Percentiles rank a stretch among this genome's conserved stretches.
These are phyloP conservation scores for Campylomormyrus tamandua DNA, from an alignment of 2,113 vertebrate genomes.

Conservation along the genomic window DNA sequence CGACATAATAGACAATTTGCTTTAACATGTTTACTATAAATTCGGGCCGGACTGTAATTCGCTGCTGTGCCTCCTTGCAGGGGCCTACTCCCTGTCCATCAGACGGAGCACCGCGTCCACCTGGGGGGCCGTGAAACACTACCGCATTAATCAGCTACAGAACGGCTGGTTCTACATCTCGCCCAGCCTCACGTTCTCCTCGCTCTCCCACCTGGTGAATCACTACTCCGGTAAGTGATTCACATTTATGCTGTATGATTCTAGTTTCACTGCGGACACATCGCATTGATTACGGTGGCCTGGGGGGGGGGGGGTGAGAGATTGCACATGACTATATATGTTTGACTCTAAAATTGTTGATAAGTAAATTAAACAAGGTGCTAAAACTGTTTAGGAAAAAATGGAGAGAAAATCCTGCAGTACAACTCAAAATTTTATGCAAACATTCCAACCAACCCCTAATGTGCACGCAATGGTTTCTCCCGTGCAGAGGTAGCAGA, in stretches of 20 bases:
- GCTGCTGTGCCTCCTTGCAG: conserved; percentile 30
- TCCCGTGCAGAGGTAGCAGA: conserved; percentile 50
- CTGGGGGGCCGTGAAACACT: conserved; percentile 55
- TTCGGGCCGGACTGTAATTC: neutral
- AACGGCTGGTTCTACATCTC: conserved; percentile 71
- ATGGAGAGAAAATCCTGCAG: neutral
- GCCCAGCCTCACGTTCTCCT: conserved; percentile 62
- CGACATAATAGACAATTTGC: neutral
- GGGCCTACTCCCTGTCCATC: conserved; percentile 59
- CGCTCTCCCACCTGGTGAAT: conserved; percentile 60
- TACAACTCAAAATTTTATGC: neutral
- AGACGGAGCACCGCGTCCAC: conserved; percentile 29
- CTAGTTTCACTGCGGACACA: neutral
- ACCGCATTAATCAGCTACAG: conserved; percentile 58
- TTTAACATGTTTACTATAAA: neutral
- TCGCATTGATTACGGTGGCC: neutral
- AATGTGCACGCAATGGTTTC: neutral
- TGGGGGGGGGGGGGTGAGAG: neutral
- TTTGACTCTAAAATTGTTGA: neutral
- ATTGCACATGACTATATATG: neutral
- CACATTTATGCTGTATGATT: neutral
- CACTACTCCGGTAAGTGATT: conserved; percentile 59
- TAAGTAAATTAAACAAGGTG: neutral
- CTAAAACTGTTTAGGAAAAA: neutral
- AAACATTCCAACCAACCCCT: neutral